A percentile compares a stretch with the other conserved stretches of the same genome.
Conservation (phyloP, 2,113 vertebrate genomes). For the Holacanthus passer region DNA sequence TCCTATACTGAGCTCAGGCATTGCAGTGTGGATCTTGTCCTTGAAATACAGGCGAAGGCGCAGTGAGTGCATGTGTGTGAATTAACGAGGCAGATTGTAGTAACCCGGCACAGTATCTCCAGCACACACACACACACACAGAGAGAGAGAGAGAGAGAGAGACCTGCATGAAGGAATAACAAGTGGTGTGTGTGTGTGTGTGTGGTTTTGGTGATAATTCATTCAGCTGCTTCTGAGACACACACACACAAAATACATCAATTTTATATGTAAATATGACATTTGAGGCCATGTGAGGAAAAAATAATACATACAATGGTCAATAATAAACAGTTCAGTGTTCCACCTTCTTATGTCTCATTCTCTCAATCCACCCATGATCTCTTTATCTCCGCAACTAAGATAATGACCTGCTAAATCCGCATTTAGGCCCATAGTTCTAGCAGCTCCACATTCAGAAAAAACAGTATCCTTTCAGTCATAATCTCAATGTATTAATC, state of each 20-base stretch:
- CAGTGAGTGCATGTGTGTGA: constrained; percentile 61
- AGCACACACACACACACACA: constrained; percentile 16
- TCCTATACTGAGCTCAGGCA: constrained; percentile 14
- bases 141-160: too few relatives aligned
- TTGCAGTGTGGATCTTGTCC: constrained; percentile 69
- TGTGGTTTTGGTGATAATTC: constrained; percentile 1
- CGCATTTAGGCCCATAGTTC: constrained; percentile 22
- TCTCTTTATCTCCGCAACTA: constrained; percentile 50
- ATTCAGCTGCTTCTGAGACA: neutral
- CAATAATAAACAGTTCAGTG: constrained; percentile 16
- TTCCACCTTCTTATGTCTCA: constrained; percentile 5
- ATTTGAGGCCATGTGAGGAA: neutral
- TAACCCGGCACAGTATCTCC: constrained; percentile 49
- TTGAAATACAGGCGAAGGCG: constrained; percentile 73
- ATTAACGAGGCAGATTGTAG: constrained; percentile 67
- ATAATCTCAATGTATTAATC: constrained; percentile 73
- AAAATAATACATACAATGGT: neutral
- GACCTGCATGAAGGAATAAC: too few relatives aligned
- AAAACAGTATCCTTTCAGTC: constrained; percentile 38
- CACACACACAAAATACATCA: neutral
- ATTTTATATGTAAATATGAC: neutral
- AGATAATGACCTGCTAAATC: constrained; percentile 55
- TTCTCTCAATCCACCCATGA: constrained; percentile 28
- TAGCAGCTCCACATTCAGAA: constrained; percentile 15
- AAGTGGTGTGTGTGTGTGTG: too few relatives aligned